Evolutionary conservation across 2,888 invertebrate species (phyloP).

Genomic region (Drosophila mercatorum): DNA sequence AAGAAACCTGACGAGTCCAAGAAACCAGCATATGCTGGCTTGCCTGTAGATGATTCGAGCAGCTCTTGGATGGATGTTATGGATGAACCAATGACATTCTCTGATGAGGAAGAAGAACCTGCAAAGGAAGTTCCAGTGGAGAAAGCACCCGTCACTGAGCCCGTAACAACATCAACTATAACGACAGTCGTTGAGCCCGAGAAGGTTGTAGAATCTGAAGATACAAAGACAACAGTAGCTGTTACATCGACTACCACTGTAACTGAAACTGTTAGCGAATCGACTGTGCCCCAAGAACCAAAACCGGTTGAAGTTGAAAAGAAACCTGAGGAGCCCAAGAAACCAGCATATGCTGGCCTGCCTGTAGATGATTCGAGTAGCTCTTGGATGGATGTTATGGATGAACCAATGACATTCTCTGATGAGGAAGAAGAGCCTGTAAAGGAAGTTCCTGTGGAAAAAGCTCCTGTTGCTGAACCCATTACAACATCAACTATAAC

Average conservation of each 20-base stretch:
- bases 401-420: slow-evolving; percentile 80
- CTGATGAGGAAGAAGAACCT: slow-evolving; percentile 39
- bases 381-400: not conserved
- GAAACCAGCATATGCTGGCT: slow-evolving; percentile 67
- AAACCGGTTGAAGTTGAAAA: not conserved
- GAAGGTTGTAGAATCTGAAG: slow-evolving; percentile 8
- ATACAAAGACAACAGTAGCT: slow-evolving; percentile 25
- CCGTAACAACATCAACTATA: not conserved
- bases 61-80: slow-evolving; percentile 80
- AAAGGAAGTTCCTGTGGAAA: slow-evolving; percentile 2
- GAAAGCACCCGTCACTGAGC: not conserved
- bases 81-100: slow-evolving; percentile 82
- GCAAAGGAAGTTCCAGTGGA: slow-evolving; percentile 35
- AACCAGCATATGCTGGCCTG: slow-evolving; percentile 4
- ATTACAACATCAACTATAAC: not conserved
- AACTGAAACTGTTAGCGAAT: slow-evolving; percentile 39
- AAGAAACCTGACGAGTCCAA: slow-evolving; percentile 50
- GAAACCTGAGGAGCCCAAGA: slow-evolving; percentile 16
- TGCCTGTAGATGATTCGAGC: slow-evolving; percentile 77
- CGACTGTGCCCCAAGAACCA: not conserved
- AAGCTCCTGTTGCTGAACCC: not conserved
- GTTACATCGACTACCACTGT: slow-evolving; percentile 26
- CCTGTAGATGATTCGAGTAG: not conserved
- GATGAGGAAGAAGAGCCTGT: slow-evolving; percentile 57
- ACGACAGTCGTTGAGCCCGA: not conserved